Evolutionary conservation across 1,140 invertebrate genomes (phyloP).

Genomic region (Papilio glaucus): DNA sequence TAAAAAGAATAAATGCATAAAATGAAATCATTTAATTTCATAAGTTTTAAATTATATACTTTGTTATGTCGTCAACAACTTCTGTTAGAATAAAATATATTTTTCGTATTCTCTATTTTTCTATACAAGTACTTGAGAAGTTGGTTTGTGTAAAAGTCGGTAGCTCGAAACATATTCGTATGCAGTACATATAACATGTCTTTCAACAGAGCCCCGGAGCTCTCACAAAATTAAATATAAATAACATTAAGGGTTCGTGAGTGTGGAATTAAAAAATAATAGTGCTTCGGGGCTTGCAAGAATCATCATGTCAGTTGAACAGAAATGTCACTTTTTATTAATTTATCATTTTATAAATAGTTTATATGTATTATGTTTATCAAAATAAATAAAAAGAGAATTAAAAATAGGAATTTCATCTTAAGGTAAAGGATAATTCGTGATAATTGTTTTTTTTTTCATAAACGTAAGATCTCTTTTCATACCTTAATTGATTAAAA

Average conservation of each 20-base stretch:
- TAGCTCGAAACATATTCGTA: neutral
- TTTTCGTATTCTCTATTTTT: constrained; percentile 3
- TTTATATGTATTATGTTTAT: neutral
- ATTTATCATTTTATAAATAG: neutral
- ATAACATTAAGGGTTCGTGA: constrained; percentile 58
- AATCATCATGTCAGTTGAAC: constrained; percentile 21
- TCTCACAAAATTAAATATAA: constrained; percentile 67
- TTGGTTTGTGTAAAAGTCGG: constrained; percentile 7
- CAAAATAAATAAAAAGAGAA: neutral
- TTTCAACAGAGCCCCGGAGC: constrained; percentile 40
- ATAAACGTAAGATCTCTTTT: no score
- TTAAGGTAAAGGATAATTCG: no score
- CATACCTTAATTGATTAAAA: no score
- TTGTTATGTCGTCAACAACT: neutral
- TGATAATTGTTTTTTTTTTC: no score
- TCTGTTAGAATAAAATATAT: neutral
- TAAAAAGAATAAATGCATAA: no score
- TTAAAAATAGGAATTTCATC: no score
- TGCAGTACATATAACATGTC: constrained; percentile 38
- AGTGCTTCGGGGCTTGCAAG: constrained; percentile 41
- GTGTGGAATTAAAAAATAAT: constrained; percentile 74
- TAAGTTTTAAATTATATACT: no score
- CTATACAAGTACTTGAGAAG: constrained; percentile 6
- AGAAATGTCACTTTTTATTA: neutral
- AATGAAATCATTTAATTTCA: no score